Base-by-base conservation (phyloP, 2,797 vertebrate species). In the Halcyon leucocephala region DNA sequence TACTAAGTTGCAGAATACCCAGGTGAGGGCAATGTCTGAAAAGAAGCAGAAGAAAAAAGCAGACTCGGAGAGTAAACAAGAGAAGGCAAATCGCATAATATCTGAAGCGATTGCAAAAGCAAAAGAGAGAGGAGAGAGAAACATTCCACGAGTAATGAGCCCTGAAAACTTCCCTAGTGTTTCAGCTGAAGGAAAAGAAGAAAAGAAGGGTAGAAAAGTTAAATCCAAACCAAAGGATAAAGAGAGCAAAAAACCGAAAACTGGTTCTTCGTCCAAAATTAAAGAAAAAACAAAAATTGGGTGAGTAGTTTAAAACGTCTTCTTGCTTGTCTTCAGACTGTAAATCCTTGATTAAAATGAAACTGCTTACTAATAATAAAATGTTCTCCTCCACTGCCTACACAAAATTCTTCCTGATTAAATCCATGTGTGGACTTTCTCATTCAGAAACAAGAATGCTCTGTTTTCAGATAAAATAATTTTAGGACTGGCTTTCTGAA, bases 71-170 rank as follows among this genome's bases (percentile, higher is more conserved):
- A 99, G 99, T 97, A 99, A 99, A 97, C 99, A 99, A 97, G 99
- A 99, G 97, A 99, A 99, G 97, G 99, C 99, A 69, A 99, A 99
- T 97, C 98, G 99, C 95, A 99, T 99, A 95, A 99, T 99, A 98
- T 99, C 99, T 2, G 99, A 99, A 97, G 99, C 99, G 35, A 99
- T 99, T 94, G 99, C 99, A 77, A 99, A 99, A 98, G 99, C 99
- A 61, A 99, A 99, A 94, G 99, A 99, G 94, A 99, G 99, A 58
- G 99, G 99, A 82, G 99, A 99, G 97, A 99, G 99, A 97, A 99
- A 99, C 98, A 99, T 99, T 97, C 99, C 99, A 21, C 98, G 99
- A 57, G 99, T 99, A 80, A 99, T 99, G 99, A 99, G 99, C 95
- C 99, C 99, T 7, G 99, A 99, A 97, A 99, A 99, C 97, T 99